Evolutionary conservation across 35 echinoderm and acorn worm genomes (phyloP), one percentile per base, ranked within the genome.

Genomic region (Apostichopus californicus): DNA sequence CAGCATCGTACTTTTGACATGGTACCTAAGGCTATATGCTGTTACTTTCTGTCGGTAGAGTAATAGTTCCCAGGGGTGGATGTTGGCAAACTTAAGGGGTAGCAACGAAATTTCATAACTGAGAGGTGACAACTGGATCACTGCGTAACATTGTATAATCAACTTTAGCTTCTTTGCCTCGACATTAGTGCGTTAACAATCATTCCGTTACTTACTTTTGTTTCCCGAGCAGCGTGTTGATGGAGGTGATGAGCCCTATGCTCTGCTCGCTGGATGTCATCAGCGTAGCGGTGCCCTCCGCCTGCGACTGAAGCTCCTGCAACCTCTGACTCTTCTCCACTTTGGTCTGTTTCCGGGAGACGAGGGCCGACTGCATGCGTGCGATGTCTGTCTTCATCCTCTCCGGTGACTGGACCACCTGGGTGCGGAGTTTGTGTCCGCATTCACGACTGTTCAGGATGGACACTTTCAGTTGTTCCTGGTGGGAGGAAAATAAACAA

Each of bases 321-420:
- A 99, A 56, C 34, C 95, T 54, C 56, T 93, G 91, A 53, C 86
- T 92, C 80, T 95, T 99, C 15, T 99, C 95, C 2, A 92, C 92
- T 83, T 96, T 99, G 18, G 92, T 77, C 63, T 91, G 55, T 90
- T 96, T 99, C 7, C 91, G 72, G 4, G 91, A 80, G 7, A 78
- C 55, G 14, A 99, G 92, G 83, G 93, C 88, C 28, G 82, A 86
- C 77, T 99, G 95, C 97, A 99, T 99, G 9, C 97, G 81, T 2
- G 81, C 57, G 54, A 99, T 99, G 78, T 99, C 95, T 1, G 88
- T 90, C 82, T 96, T 99, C 92, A 99, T 99, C 12, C 93, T 94
- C 90, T 99, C 97, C 5, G 97, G 97, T n/a, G 97, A 99, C 57
- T 99, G 97, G 75, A 99, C 94, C 5, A 99, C 93, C 66, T 96